Evolutionary conservation across 2,888 invertebrate genomes (phyloP).

Genomic region (Aphodius granarius): DNA sequence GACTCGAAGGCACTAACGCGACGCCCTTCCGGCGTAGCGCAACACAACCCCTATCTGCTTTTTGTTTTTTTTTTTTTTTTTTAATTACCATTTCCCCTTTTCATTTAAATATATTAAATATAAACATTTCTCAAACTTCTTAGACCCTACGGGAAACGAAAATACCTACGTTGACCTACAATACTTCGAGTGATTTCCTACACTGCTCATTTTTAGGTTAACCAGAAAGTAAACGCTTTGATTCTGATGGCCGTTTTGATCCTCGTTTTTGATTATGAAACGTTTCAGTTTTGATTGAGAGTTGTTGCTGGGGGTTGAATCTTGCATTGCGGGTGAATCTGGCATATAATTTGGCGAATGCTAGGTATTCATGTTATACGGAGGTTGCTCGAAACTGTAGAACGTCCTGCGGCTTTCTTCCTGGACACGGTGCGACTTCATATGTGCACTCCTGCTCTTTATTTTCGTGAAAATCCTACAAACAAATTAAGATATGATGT

Average conservation of each 20-base stretch:
- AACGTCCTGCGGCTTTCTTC: slow-evolving; percentile 54
- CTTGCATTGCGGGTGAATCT: background rate
- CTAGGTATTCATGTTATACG: slow-evolving; percentile 52
- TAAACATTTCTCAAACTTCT: slow-evolving; percentile 44
- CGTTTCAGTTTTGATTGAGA: slow-evolving; percentile 3
- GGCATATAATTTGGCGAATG: slow-evolving; percentile 30
- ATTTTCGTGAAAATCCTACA: slow-evolving; percentile 98
- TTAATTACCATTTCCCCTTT: background rate
- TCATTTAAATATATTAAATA: slow-evolving; percentile 44
- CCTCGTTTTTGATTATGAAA: background rate
- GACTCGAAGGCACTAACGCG: slow-evolving; percentile 57
- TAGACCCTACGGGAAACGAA: background rate
- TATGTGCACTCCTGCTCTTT: slow-evolving; percentile 98
- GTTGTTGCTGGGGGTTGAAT: slow-evolving; percentile 11
- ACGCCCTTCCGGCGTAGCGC: slow-evolving; percentile 43
- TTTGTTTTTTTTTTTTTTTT: slow-evolving; percentile 27
- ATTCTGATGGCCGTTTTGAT: background rate
- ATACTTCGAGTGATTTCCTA: background rate
- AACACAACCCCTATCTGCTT: slow-evolving; percentile 54
- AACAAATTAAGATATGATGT: no score
- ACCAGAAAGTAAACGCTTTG: slow-evolving; percentile 9
- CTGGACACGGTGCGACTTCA: slow-evolving; percentile 96
- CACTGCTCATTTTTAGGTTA: background rate
- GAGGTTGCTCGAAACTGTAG: slow-evolving; percentile 36
- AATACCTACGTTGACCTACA: background rate